Evolutionary conservation across 2,888 invertebrate genomes (phyloP).

Genomic region (Caradrina kadenii): DNA sequence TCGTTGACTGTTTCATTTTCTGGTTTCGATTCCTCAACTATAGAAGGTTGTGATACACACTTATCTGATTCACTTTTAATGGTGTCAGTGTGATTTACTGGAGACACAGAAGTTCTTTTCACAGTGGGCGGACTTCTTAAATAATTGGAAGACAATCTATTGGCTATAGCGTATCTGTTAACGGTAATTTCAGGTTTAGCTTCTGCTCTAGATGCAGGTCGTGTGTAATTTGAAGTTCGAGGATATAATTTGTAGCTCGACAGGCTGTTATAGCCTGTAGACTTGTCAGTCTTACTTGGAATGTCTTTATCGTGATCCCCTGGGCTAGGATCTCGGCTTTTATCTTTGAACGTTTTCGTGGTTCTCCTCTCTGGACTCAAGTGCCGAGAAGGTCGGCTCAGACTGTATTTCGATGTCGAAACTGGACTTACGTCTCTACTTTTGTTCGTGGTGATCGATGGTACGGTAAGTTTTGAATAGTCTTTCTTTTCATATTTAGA

Average conservation of each 20-base stretch:
- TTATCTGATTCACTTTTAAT: constrained; percentile 74
- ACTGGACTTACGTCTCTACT: constrained; percentile 91
- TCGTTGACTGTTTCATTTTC: constrained; percentile 60
- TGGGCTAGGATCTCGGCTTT: constrained; percentile 90
- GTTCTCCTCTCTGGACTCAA: constrained; percentile 87
- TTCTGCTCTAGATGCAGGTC: constrained; percentile 78
- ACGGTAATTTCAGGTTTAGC: constrained; percentile 75
- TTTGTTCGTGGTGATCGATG: constrained; percentile 77
- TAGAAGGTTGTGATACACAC: constrained; percentile 66
- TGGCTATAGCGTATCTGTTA: constrained; percentile 84
- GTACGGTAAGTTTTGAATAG: constrained; percentile 86
- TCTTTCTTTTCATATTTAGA: constrained; percentile 85
- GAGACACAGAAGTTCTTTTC: constrained; percentile 82
- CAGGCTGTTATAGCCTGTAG: constrained; percentile 87
- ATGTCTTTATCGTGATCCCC: constrained; percentile 89
- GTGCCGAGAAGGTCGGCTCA: constrained; percentile 84
- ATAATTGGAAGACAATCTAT: constrained; percentile 84
- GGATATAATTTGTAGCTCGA: constrained; percentile 90
- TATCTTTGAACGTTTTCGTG: constrained; percentile 82
- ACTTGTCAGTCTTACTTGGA: constrained; percentile 90
- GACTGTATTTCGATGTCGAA: constrained; percentile 83
- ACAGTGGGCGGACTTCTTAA: constrained; percentile 83
- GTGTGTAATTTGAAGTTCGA: constrained; percentile 82
- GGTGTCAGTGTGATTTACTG: constrained; percentile 77
- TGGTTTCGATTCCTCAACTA: constrained; percentile 67